phyloP scores from a whole-genome alignment of 2,888 invertebrate genomes.

The Leucozona laternaria region DNA sequence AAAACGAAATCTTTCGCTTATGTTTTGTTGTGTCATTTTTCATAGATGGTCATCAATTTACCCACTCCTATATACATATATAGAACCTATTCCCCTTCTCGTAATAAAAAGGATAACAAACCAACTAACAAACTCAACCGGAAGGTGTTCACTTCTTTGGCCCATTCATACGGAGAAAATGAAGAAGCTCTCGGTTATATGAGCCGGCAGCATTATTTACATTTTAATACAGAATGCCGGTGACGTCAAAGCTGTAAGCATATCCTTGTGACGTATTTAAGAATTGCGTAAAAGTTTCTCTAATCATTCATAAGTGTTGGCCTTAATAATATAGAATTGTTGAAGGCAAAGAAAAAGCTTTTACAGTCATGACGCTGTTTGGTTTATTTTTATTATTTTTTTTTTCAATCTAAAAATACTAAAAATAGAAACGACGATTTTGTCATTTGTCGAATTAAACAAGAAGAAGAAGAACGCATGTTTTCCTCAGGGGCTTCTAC shows the following conservation, averaged over 20 bases:
- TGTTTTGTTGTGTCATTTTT: too few species aligned
- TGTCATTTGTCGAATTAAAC: neutral
- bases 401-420: slow-evolving; percentile 21
- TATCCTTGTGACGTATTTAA: slow-evolving; percentile 52
- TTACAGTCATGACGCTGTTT: neutral
- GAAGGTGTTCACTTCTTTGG: neutral
- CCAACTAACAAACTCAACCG: neutral
- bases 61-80: neutral
- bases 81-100: neutral
- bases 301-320: slow-evolving; percentile 45
- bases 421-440: neutral
- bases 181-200: neutral
- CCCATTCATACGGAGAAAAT: slow-evolving; percentile 43
- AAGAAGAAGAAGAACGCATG: slow-evolving; percentile 47
- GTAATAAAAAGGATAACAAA: neutral
- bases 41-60: too few species aligned
- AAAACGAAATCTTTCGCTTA: too few species aligned
- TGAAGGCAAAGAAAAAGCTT: slow-evolving; percentile 27
- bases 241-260: slow-evolving; percentile 51
- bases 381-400: slow-evolving; percentile 18
- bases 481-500: slow-evolving; percentile 5
- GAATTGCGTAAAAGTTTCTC: slow-evolving; percentile 21
- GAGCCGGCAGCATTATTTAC: neutral
- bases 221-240: slow-evolving; percentile 16
- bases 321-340: neutral